Percentiles rank a stretch among this genome's conserved stretches.
Conservation (phyloP, 2,888 invertebrate genomes). For the Heliconius cydno region DNA sequence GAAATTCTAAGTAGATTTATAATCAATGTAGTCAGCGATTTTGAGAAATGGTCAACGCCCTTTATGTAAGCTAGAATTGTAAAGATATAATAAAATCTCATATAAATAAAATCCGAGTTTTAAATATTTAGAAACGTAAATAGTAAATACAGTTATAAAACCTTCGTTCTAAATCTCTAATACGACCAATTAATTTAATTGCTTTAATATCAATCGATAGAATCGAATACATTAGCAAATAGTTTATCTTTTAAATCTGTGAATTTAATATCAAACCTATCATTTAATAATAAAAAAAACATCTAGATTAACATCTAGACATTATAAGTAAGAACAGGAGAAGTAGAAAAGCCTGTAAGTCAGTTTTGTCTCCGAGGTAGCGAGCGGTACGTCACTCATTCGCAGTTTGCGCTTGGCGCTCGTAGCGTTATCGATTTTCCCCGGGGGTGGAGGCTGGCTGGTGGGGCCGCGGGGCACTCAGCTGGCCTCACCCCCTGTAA, state of each 20-base stretch:
- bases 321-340: background rate
- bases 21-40: too few species aligned
- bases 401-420: slow-evolving; percentile 57
- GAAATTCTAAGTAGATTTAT: too few species aligned
- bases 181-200: background rate
- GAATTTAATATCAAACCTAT: background rate
- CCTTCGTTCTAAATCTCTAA: background rate
- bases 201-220: background rate
- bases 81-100: too few species aligned
- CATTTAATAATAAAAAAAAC: background rate
- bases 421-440: slow-evolving; percentile 78
- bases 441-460: slow-evolving; percentile 53
- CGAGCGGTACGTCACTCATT: slow-evolving; percentile 52
- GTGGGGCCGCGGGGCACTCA: slow-evolving; percentile 61
- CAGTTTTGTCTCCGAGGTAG: slow-evolving; percentile 47
- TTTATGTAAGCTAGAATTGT: too few species aligned
- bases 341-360: slow-evolving; percentile 44
- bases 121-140: background rate
- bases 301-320: background rate
- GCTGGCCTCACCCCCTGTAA: slow-evolving; percentile 76
- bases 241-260: background rate
- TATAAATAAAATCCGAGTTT: too few species aligned
- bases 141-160: background rate
- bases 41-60: too few species aligned
- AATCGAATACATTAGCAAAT: background rate